Conservation (phyloP, 64 coral and sea anemone genomes). For the Montipora efflorescens region DNA sequence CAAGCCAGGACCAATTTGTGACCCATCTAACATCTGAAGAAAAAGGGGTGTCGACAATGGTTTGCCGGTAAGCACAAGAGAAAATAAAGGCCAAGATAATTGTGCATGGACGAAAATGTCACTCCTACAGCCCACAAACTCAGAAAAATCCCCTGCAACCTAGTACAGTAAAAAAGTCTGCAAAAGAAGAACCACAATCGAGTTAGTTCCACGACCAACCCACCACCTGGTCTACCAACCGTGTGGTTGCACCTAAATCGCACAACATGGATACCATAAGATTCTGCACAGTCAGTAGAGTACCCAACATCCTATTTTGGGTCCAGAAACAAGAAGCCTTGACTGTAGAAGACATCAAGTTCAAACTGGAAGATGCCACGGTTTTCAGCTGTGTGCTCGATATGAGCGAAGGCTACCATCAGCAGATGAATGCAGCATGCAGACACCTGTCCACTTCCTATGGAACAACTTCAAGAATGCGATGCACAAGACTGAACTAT, state of each 20-base stretch:
- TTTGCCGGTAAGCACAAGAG: constrained; percentile 52
- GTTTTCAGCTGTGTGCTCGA: constrained; percentile 62
- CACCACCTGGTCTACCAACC: constrained; percentile 49
- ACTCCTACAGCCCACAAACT: constrained; percentile 31
- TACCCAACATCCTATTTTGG: constrained; percentile 38
- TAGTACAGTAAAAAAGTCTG: neutral
- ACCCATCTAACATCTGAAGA: neutral
- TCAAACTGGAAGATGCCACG: constrained; percentile 48
- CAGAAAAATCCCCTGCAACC: constrained; percentile 39
- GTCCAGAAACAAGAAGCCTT: constrained; percentile 15
- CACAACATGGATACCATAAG: constrained; percentile 26
- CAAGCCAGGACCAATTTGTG: neutral
- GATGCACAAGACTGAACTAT: constrained; percentile 61
- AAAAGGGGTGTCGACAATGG: neutral
- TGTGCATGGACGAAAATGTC: constrained; percentile 19
- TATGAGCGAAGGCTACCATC: constrained; percentile 70
- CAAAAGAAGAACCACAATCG: constrained; percentile 20
- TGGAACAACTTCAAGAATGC: constrained; percentile 57
- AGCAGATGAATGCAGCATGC: constrained; percentile 42
- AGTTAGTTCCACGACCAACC: constrained; percentile 38
- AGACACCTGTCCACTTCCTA: constrained; percentile 59
- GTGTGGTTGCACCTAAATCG: constrained; percentile 26
- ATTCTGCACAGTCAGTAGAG: constrained; percentile 42
- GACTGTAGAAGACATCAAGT: constrained; percentile 54
- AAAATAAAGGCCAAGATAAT: constrained; percentile 60